Conservation (phyloP, 2,113 vertebrate species). For the Petrocephalus microphthalmus region DNA sequence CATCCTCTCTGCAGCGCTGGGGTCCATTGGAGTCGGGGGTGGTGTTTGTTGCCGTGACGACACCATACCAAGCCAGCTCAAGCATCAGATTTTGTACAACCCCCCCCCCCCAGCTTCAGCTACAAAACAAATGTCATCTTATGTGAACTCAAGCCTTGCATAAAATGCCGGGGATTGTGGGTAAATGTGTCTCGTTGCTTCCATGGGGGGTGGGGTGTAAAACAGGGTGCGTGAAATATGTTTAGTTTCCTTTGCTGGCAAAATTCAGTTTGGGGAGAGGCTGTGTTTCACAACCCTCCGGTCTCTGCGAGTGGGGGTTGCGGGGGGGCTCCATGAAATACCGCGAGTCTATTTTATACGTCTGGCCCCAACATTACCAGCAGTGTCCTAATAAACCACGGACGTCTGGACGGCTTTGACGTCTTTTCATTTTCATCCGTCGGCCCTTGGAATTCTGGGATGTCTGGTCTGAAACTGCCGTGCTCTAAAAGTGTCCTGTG, state of each 20-base stretch:
- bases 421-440: slow-evolving; percentile 22
- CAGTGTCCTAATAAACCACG: slow-evolving; percentile 19
- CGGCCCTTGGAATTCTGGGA: slow-evolving; percentile 16
- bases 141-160: not conserved
- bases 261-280: not conserved
- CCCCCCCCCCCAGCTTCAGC: not conserved
- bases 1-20: slow-evolving; percentile 58
- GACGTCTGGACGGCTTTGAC: slow-evolving; percentile 11
- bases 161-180: not conserved
- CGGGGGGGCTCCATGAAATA: not conserved
- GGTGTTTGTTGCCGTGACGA: slow-evolving; percentile 19
- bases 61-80: slow-evolving; percentile 35
- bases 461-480: slow-evolving; percentile 1
- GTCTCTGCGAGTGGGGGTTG: not conserved
- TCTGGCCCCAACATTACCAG: not conserved
- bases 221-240: slow-evolving; percentile 8
- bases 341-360: not conserved
- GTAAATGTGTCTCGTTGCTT: not conserved
- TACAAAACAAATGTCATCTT: not conserved
- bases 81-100: not conserved
- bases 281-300: not conserved
- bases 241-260: not conserved
- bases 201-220: slow-evolving; percentile 10
- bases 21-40: not conserved
- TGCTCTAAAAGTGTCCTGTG: slow-evolving; percentile 31